Conservation (phyloP, 2,113 vertebrate species). For the Pipra filicauda region DNA sequence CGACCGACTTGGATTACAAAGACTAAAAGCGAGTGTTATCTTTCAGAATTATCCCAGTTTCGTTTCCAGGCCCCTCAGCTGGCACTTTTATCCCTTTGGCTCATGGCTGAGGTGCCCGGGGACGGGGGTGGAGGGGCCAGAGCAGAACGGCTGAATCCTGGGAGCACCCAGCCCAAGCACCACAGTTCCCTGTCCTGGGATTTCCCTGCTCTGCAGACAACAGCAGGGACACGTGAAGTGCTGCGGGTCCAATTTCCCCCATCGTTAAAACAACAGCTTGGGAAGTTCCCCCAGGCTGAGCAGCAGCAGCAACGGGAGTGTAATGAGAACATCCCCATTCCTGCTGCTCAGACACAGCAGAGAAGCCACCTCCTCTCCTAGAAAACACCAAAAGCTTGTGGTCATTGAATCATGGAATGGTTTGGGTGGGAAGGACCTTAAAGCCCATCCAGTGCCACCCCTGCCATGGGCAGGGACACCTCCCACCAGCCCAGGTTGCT, state of each 20-base stretch:
- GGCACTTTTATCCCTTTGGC: background rate
- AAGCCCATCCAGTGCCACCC: accelerated
- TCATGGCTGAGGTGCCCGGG: accelerated
- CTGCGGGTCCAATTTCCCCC: accelerated
- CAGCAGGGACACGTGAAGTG: accelerated
- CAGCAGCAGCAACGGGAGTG: accelerated
- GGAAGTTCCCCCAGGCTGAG: background rate
- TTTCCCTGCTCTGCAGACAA: background rate
- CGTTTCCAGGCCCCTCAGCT: background rate
- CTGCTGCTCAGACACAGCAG: accelerated
- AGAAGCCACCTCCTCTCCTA: background rate
- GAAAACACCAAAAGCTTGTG: accelerated
- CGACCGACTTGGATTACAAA: background rate
- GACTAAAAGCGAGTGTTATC: background rate
- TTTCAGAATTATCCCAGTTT: background rate
- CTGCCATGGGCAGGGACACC: background rate
- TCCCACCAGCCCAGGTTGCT: background rate
- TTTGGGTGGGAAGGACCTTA: background rate
- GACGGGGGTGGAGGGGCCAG: background rate
- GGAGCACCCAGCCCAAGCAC: background rate
- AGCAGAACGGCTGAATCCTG: background rate
- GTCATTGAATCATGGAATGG: too few relatives aligned
- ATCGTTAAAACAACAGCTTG: background rate
- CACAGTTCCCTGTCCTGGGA: accelerated
- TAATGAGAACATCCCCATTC: accelerated